Conservation (phyloP, 2,113 vertebrate species). For the Microtus ochrogaster region DNA sequence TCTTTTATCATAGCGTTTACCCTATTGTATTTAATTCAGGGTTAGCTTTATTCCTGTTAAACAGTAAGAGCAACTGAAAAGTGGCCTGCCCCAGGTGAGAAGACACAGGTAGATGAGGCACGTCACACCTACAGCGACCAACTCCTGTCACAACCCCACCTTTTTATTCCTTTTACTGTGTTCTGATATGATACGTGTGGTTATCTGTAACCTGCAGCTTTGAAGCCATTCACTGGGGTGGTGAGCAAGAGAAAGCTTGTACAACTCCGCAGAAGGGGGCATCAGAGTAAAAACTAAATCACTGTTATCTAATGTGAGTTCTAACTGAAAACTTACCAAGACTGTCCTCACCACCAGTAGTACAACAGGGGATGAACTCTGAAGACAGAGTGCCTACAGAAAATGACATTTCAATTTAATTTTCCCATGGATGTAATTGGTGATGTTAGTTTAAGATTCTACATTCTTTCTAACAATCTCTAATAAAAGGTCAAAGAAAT, state of each 20-base stretch:
- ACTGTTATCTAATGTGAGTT: not conserved
- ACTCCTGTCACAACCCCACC: not conserved
- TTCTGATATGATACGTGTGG: not conserved
- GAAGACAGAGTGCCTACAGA: not conserved
- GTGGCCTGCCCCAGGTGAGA: not conserved
- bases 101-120: not conserved
- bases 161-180: not conserved
- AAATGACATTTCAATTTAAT: not conserved
- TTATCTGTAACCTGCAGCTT: not conserved
- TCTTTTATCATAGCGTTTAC: not conserved
- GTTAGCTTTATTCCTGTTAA: not conserved
- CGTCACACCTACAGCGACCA: not conserved
- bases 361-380: not conserved
- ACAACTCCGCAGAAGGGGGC: not conserved
- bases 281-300: not conserved
- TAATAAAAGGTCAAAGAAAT: not conserved
- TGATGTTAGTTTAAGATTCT: not conserved
- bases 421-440: not conserved
- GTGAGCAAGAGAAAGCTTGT: not conserved
- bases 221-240: not conserved
- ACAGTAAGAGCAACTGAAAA: not conserved
- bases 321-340: not conserved
- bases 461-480: not conserved
- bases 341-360: not conserved
- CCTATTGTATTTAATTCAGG: not conserved